phyloP scores from a whole-genome alignment of 2,113 vertebrate species.

The Actinemys pallida region DNA sequence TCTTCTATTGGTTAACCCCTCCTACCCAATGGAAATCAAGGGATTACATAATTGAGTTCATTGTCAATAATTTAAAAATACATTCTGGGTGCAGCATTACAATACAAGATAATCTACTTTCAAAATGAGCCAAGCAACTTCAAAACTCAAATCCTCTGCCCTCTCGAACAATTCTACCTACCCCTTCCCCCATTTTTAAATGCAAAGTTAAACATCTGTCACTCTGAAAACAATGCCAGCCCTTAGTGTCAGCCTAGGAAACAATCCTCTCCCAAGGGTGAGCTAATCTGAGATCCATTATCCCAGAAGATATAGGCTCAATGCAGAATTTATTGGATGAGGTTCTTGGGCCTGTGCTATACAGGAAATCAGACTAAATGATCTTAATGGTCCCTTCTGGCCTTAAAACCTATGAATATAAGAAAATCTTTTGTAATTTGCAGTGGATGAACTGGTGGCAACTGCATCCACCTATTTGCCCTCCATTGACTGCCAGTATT shows the following conservation, averaged over 20 bases:
- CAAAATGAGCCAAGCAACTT: slow-evolving; percentile 6
- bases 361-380: neutral
- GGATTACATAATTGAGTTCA: neutral
- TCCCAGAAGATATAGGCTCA: neutral
- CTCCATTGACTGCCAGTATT: neutral
- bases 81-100: neutral
- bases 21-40: neutral
- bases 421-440: neutral
- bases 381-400: neutral
- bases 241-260: neutral
- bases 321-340: neutral
- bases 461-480: neutral
- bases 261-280: neutral
- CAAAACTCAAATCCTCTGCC: neutral
- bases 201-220: neutral
- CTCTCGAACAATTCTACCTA: neutral
- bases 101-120: neutral
- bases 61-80: slow-evolving; percentile 20
- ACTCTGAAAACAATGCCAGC: neutral
- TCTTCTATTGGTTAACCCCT: slow-evolving; percentile 1
- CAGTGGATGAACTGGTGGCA: neutral
- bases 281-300: neutral
- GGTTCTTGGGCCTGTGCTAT: neutral
- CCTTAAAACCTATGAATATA: neutral
- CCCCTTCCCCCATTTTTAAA: neutral